Evolutionary conservation across 2,797 vertebrate genomes (phyloP).

Genomic region (Vipera latastei): DNA sequence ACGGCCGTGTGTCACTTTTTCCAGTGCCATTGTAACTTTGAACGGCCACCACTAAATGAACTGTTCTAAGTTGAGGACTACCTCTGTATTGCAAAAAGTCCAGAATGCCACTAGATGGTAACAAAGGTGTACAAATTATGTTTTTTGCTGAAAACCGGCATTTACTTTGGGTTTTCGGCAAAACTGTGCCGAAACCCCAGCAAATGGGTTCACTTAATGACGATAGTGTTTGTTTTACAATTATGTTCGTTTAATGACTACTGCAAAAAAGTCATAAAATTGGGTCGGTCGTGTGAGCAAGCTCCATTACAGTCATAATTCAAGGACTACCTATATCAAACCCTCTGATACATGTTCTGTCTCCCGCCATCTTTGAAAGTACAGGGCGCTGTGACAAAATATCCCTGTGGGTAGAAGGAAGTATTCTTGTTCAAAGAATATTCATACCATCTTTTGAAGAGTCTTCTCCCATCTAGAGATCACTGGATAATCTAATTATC

Average conservation of each 20-base stretch:
- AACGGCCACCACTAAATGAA: background rate
- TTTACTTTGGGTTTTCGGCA: background rate
- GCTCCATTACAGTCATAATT: background rate
- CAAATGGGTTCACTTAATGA: background rate
- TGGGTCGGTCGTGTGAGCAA: background rate
- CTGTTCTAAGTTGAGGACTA: background rate
- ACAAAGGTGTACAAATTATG: background rate
- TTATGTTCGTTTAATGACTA: background rate
- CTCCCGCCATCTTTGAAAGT: background rate
- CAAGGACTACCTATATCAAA: background rate
- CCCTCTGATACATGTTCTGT: background rate
- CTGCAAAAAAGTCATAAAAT: background rate
- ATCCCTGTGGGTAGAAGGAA: background rate
- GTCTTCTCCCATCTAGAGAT: background rate
- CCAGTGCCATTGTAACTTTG: background rate
- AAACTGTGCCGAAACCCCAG: background rate
- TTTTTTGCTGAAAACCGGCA: background rate
- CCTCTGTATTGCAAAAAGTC: background rate
- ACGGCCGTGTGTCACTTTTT: background rate
- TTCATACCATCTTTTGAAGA: background rate
- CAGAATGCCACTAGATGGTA: background rate
- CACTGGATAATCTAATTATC: constrained; percentile 11
- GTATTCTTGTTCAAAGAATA: background rate
- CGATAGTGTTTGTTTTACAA: background rate
- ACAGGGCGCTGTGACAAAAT: background rate